Conservation (phyloP, 2,888 invertebrate species). For the Campoplex nolae region DNA sequence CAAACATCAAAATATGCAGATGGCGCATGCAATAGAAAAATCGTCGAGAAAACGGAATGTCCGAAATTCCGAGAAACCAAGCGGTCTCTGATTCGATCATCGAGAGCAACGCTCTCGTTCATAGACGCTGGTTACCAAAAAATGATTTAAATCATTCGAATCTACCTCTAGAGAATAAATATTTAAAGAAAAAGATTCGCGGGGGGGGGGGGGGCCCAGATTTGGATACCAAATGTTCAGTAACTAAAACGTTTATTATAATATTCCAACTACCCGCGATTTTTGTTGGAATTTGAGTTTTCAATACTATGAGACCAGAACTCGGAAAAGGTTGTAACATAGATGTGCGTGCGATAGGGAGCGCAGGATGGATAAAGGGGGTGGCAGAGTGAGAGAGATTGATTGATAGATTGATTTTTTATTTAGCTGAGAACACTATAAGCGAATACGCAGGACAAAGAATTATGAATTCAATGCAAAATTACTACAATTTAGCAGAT, state of each 20-base stretch:
- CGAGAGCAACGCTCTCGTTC: not conserved
- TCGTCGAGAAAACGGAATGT: too few species aligned
- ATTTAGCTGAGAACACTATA: too few species aligned
- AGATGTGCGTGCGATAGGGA: too few species aligned
- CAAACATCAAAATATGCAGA: not conserved
- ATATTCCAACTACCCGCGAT: not conserved
- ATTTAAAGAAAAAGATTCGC: too few species aligned
- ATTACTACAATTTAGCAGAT: too few species aligned
- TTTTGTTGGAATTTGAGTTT: not conserved
- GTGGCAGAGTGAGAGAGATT: conserved; percentile 26
- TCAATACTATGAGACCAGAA: not conserved
- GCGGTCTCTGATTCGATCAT: too few species aligned
- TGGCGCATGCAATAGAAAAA: not conserved
- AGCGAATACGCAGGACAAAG: too few species aligned
- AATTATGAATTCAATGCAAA: too few species aligned
- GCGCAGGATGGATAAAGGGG: not conserved
- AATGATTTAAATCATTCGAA: not conserved
- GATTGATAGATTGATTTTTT: not conserved
- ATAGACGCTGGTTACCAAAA: not conserved
- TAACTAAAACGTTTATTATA: not conserved
- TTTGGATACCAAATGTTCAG: not conserved
- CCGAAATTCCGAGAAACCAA: too few species aligned
- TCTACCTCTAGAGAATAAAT: too few species aligned
- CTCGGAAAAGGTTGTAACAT: not conserved
- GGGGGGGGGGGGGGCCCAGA: too few species aligned